These are phyloP conservation scores for Numida meleagris DNA, from an alignment of 2,113 vertebrate species.

Conservation along the genomic window DNA sequence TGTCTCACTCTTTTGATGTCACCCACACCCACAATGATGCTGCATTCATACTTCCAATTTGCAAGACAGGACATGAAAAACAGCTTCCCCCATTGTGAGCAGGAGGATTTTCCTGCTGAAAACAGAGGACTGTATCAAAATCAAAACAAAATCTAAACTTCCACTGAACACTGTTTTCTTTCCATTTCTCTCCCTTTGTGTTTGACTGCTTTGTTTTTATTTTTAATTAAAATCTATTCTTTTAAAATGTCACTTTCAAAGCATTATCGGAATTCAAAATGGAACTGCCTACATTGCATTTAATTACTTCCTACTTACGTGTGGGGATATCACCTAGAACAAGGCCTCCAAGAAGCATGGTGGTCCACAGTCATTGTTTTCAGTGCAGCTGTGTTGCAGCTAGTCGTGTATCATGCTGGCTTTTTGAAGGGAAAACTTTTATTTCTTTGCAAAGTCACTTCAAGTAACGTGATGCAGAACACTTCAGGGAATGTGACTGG, in stretches of 20 bases:
- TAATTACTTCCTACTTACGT: neutral
- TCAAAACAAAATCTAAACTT: neutral
- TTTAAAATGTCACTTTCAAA: neutral
- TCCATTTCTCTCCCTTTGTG: neutral
- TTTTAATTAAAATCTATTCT: neutral
- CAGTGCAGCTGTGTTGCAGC: accelerated
- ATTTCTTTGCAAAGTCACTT: neutral
- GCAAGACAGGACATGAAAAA: conserved; percentile 6
- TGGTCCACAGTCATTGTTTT: neutral
- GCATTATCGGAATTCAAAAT: neutral
- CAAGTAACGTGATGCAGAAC: neutral
- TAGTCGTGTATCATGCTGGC: too few relatives aligned
- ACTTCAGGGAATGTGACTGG: neutral
- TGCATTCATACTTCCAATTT: neutral
- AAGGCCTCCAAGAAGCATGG: accelerated
- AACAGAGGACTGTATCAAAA: conserved; percentile 1
- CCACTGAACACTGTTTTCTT: accelerated
- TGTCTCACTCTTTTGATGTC: neutral
- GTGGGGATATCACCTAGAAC: accelerated
- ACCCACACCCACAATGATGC: neutral
- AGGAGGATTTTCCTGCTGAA: neutral
- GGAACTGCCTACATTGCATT: neutral
- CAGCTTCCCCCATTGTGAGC: neutral
- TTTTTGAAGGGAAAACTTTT: neutral
- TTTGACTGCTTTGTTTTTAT: neutral